Evolutionary conservation across 2,888 invertebrate species (phyloP).

Genomic region (Sipha maydis): DNA sequence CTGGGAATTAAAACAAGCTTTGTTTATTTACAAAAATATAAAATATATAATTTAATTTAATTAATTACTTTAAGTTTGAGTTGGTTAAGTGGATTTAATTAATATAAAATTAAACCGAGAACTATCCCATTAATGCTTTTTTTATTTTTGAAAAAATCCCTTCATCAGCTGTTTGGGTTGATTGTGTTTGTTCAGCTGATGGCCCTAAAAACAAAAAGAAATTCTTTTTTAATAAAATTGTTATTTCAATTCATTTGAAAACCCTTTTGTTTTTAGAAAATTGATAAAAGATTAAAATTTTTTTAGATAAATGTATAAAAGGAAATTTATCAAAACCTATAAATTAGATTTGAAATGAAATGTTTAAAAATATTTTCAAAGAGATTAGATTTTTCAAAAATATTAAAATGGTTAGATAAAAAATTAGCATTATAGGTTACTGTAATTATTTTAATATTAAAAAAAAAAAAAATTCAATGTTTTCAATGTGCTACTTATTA

Average conservation of each 20-base stretch:
- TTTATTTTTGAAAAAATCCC: conserved; percentile 73
- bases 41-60: neutral
- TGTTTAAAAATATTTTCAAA: no score
- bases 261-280: no score
- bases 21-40: neutral
- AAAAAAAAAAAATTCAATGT: no score
- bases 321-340: no score
- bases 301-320: no score
- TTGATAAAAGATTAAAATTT: neutral
- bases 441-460: no score
- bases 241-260: neutral
- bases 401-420: no score
- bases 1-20: conserved; percentile 27
- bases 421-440: no score
- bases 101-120: neutral
- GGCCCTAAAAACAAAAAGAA: conserved; percentile 47
- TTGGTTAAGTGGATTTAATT: neutral
- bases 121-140: conserved; percentile 73
- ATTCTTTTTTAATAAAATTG: conserved; percentile 10
- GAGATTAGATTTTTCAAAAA: no score
- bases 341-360: no score
- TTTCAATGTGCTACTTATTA: no score
- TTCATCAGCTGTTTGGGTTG: conserved; percentile 66
- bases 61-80: conserved; percentile 41
- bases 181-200: conserved; percentile 67